phyloP scores from a whole-genome alignment of 2,113 vertebrate genomes.

The Zeus faber region DNA sequence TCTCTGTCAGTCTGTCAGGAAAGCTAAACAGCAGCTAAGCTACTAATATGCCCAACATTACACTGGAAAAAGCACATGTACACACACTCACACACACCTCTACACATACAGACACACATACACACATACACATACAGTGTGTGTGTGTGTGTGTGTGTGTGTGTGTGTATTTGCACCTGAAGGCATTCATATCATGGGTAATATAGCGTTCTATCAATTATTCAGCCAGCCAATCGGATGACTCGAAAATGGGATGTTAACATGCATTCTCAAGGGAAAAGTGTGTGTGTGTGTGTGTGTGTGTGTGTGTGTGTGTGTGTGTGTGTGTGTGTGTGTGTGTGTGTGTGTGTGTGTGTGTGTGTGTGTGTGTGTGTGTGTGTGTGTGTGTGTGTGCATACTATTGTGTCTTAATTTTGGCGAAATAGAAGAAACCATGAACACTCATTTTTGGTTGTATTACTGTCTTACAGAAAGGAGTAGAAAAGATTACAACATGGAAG shows the following conservation, averaged over 20 bases:
- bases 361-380: neutral
- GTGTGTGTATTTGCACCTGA: slow-evolving; percentile 19
- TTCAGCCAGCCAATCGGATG: slow-evolving; percentile 55
- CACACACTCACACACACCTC: neutral
- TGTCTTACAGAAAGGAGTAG: no score
- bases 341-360: slow-evolving; percentile 3
- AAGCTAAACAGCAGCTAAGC: slow-evolving; percentile 58
- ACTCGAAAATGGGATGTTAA: slow-evolving; percentile 33
- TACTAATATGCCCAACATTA: slow-evolving; percentile 50
- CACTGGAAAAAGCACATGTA: slow-evolving; percentile 7
- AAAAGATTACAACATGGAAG: no score
- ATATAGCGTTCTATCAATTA: slow-evolving; percentile 53
- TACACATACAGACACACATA: neutral
- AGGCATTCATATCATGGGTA: slow-evolving; percentile 36
- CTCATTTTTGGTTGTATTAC: no score
- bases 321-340: neutral
- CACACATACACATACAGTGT: neutral
- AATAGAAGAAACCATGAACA: no score
- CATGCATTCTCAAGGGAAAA: slow-evolving; percentile 18
- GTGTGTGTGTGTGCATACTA: neutral
- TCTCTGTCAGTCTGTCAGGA: slow-evolving; percentile 60
- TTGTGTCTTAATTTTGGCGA: neutral
- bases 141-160: neutral
- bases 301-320: slow-evolving; percentile 12
- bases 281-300: slow-evolving; percentile 19